phyloP scores from a whole-genome alignment of 2,888 invertebrate species.

The Hypselothyrea guttata region DNA sequence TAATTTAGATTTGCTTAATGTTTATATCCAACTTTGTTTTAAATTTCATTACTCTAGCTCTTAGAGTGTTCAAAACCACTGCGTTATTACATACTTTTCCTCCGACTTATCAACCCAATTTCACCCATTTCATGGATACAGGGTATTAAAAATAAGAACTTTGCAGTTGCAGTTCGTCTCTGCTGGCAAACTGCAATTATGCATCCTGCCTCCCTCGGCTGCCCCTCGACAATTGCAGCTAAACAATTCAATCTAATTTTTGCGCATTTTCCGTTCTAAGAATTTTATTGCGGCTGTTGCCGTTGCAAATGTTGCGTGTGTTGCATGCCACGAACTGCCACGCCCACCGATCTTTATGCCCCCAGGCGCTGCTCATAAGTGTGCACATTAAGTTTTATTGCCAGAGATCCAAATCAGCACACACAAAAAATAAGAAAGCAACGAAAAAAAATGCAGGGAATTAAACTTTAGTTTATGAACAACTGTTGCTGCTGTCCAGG shows the following conservation, averaged over 20 bases:
- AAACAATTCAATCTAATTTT: constrained; percentile 74
- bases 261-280: constrained; percentile 61
- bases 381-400: constrained; percentile 68
- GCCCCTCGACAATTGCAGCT: constrained; percentile 33
- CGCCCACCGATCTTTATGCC: constrained; percentile 40
- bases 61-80: too few relatives aligned
- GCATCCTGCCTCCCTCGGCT: constrained; percentile 16
- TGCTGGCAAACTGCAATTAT: constrained; percentile 59
- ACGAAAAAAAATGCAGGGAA: not conserved
- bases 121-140: too few relatives aligned
- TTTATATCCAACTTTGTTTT: too few relatives aligned
- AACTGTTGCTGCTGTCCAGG: constrained; percentile 40
- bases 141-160: too few relatives aligned
- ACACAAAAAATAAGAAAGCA: constrained; percentile 1
- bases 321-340: constrained; percentile 31
- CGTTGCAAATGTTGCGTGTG: constrained; percentile 60
- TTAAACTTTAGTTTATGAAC: constrained; percentile 48
- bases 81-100: too few relatives aligned
- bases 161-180: constrained; percentile 17
- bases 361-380: constrained; percentile 55
- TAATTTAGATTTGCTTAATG: too few relatives aligned
- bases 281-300: constrained; percentile 53
- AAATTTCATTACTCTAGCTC: too few relatives aligned
- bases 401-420: constrained; percentile 55
- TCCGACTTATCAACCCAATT: too few relatives aligned